Conservation (phyloP, 2,113 vertebrate genomes). For the Paracyprichromis sp. region DNA sequence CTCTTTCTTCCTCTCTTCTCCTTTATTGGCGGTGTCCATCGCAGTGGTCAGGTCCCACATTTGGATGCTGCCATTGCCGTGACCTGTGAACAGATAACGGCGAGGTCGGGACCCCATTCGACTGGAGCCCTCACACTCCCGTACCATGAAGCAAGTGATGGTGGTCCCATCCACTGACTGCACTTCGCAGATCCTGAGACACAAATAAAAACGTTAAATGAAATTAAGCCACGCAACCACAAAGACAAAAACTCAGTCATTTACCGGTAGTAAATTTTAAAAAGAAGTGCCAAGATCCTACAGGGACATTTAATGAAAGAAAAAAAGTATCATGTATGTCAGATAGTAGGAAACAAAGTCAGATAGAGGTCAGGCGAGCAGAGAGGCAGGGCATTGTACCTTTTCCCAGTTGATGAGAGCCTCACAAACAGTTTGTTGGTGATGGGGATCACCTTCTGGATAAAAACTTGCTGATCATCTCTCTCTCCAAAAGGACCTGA, state of each 20-base stretch:
- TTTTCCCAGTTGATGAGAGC: slow-evolving; percentile 94
- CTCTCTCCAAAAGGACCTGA: slow-evolving; percentile 94
- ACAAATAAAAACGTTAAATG: neutral
- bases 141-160: slow-evolving; percentile 89
- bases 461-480: slow-evolving; percentile 97
- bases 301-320: neutral
- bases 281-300: neutral
- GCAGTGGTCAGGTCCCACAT: slow-evolving; percentile 99
- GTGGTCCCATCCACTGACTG: slow-evolving; percentile 94
- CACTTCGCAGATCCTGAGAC: slow-evolving; percentile 90
- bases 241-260: neutral
- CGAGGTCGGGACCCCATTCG: slow-evolving; percentile 94
- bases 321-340: neutral
- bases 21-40: slow-evolving; percentile 92
- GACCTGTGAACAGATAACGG: slow-evolving; percentile 93
- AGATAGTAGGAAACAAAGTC: neutral
- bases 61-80: slow-evolving; percentile 95
- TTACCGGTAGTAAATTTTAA: neutral
- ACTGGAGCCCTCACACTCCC: slow-evolving; percentile 96
- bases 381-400: slow-evolving; percentile 61
- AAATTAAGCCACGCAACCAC: neutral
- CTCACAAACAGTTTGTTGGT: slow-evolving; percentile 95
- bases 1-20: slow-evolving; percentile 80
- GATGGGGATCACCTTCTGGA: slow-evolving; percentile 97
- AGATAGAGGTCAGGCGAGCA: neutral